These are phyloP conservation scores for Lutraria lutraria DNA, from an alignment of 2,888 invertebrate genomes.

Conservation along the genomic window DNA sequence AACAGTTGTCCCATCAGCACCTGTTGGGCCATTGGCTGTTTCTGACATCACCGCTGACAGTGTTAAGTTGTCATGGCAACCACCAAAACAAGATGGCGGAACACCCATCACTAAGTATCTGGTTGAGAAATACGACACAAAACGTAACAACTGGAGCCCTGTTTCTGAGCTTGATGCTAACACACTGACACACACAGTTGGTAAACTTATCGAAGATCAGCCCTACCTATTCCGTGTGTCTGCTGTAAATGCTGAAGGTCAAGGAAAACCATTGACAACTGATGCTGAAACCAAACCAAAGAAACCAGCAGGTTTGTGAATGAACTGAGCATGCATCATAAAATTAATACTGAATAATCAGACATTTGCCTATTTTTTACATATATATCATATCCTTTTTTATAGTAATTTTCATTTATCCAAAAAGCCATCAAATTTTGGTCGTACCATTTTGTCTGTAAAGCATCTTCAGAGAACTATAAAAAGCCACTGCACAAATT, in stretches of 20 bases:
- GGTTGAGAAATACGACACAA: conserved; percentile 83
- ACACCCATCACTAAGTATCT: conserved; percentile 84
- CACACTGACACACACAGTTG: conserved; percentile 74
- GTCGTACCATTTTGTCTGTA: too few relatives aligned
- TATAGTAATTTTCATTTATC: too few relatives aligned
- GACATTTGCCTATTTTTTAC: too few relatives aligned
- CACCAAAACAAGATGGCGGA: conserved; percentile 85
- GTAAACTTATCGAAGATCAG: conserved; percentile 82
- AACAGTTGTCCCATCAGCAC: conserved; percentile 75
- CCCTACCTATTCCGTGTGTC: conserved; percentile 85
- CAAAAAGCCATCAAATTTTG: too few relatives aligned
- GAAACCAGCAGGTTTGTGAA: conserved; percentile 74
- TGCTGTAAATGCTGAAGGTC: conserved; percentile 84
- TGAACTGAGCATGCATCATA: background rate
- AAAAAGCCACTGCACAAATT: too few relatives aligned
- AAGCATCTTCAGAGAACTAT: too few relatives aligned
- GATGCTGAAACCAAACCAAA: conserved; percentile 75
- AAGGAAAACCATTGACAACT: conserved; percentile 87
- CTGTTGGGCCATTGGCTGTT: conserved; percentile 75
- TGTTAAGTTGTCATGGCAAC: conserved; percentile 83
- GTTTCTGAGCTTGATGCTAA: conserved; percentile 73
- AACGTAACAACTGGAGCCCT: conserved; percentile 75
- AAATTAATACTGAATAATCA: too few relatives aligned
- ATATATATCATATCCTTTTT: too few relatives aligned
- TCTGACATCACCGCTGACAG: conserved; percentile 80